These are phyloP conservation scores for Pteropus alecto DNA, from an alignment of 2,113 vertebrate genomes.

Conservation along the genomic window DNA sequence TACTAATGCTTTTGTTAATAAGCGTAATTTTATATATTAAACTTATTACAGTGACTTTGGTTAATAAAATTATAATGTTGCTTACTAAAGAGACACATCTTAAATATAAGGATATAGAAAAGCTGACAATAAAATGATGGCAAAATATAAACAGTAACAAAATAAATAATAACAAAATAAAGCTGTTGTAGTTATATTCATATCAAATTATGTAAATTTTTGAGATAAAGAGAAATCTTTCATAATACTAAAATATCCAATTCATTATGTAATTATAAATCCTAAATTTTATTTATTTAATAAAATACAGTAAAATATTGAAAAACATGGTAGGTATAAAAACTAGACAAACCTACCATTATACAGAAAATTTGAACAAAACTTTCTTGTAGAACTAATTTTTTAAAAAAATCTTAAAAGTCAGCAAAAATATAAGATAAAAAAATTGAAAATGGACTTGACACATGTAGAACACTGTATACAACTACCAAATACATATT, in stretches of 20 bases:
- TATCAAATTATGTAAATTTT: neutral
- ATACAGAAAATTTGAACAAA: neutral
- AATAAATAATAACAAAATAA: neutral
- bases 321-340: neutral
- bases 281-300: neutral
- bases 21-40: neutral
- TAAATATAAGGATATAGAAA: neutral
- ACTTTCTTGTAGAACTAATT: neutral
- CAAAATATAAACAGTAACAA: neutral
- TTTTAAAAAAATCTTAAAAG: neutral
- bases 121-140: neutral
- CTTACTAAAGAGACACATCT: neutral
- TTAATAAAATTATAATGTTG: too few relatives aligned
- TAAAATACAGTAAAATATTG: neutral
- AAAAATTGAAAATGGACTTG: neutral
- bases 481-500: neutral
- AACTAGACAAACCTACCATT: neutral
- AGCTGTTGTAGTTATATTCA: neutral
- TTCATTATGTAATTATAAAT: neutral
- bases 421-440: neutral
- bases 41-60: too few relatives aligned
- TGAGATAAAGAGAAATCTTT: neutral
- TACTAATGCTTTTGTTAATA: neutral
- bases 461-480: neutral
- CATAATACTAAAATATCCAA: neutral